Base-by-base conservation (phyloP, 2,888 invertebrate species). In the Oscheius sp. region DNA sequence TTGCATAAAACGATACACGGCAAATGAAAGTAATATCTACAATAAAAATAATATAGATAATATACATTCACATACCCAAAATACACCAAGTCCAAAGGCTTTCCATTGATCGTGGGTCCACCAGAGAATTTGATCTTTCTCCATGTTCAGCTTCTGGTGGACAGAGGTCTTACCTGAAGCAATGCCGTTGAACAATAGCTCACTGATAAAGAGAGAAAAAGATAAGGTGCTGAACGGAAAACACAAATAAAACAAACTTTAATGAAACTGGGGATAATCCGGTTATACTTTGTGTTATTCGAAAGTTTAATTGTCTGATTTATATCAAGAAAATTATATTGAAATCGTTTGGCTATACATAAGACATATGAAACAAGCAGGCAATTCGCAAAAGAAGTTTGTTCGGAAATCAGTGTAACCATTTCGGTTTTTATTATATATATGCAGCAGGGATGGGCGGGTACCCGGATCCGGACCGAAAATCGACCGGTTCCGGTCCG, bases 1-100 rank as follows among this genome's bases (percentile, higher is more conserved):
- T 71, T 87, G 87, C 9, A 87, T 78, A 18, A 79, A 72, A 7
- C 84, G 79, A 76, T 85, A 87, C 69, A 83, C 84, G 49, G 76
- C 61, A 69, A 87, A 85, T 41, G 87, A 87, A 27, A 82, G 68
- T 3, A 83, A 1, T 7, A 85, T 79, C 84, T 86, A 68, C 45
- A 77, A 52, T 5, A 41, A 27, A n/a, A n/a, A n/a, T 18, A 53
- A 53, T 13, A 29, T 29, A 29, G n/a, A 69, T 29, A 52, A 35
- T 46, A 6, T 45, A 21, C 2, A 7, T 25, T 25, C 25, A 53
- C 43, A 16, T 43, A 69, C 73, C 73, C 73, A 73, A 25, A 73
- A 45, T 9, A 27, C 25, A n/a, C 73, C 69, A 18, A 68, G 13
- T 18, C 68, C 73, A 45, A 73, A 69, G n/a, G 55, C 23, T 25